Conservation (phyloP, 2,113 vertebrate species). For the Camelus bactrianus region DNA sequence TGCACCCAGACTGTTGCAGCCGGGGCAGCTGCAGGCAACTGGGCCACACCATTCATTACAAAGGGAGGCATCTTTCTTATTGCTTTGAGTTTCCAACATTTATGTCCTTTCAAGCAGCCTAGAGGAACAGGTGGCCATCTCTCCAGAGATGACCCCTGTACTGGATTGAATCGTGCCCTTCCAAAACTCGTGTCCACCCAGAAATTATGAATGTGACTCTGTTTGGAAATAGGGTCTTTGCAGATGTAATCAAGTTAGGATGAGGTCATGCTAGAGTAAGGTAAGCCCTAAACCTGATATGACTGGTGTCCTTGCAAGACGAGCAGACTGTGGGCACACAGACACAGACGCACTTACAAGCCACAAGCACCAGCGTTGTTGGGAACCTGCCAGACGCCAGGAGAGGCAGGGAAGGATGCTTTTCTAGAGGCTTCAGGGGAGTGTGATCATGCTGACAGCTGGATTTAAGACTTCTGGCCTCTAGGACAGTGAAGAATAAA, state of each 20-base stretch:
- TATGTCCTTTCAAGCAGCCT: no score
- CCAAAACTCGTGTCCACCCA: neutral
- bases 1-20: neutral
- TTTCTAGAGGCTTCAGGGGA: neutral
- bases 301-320: neutral
- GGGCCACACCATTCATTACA: neutral
- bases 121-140: no score
- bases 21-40: neutral
- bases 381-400: neutral
- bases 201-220: neutral
- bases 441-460: neutral
- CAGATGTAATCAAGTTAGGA: neutral
- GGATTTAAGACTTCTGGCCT: neutral
- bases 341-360: neutral
- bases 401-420: neutral
- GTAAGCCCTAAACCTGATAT: neutral
- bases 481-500: neutral
- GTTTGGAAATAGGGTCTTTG: neutral
- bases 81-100: neutral
- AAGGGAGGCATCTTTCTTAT: neutral
- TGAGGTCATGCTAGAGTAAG: neutral
- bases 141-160: neutral
- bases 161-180: neutral
- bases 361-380: neutral
- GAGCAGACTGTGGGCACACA: neutral